phyloP scores from a whole-genome alignment of 2,888 invertebrate species.

The Geotrupes spiniger region DNA sequence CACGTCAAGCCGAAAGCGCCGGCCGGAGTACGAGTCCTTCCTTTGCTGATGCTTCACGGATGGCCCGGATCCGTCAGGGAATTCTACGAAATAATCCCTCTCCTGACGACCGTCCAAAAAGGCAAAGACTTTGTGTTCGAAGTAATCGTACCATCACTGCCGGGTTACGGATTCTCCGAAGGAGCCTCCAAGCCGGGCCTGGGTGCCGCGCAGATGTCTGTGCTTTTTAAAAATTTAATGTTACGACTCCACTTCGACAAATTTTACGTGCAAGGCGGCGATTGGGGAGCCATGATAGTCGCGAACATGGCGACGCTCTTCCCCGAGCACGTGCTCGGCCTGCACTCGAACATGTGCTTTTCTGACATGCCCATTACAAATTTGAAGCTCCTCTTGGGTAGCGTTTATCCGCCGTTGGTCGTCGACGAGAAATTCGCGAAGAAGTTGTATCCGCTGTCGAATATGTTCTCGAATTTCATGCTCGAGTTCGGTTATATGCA shows the following conservation, averaged over 20 bases:
- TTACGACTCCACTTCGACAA: conserved; percentile 62
- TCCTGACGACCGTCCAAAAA: conserved; percentile 55
- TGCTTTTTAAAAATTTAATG: conserved; percentile 68
- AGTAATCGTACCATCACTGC: conserved; percentile 58
- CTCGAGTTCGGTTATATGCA: conserved; percentile 67
- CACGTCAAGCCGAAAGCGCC: conserved; percentile 58
- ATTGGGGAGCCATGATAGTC: conserved; percentile 73
- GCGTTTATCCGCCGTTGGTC: conserved; percentile 56
- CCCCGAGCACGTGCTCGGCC: conserved; percentile 57
- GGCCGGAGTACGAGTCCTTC: conserved; percentile 51
- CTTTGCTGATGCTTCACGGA: conserved; percentile 75
- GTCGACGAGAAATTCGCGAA: conserved; percentile 53
- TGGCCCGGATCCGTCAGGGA: conserved; percentile 88
- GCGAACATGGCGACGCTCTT: conserved; percentile 61
- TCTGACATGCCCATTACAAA: conserved; percentile 21
- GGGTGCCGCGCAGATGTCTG: conserved; percentile 57
- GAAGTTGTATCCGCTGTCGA: conserved; percentile 53
- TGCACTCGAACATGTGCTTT: conserved; percentile 46
- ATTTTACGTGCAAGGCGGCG: conserved; percentile 75
- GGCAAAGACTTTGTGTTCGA: conserved; percentile 64
- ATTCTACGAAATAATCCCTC: conserved; percentile 73
- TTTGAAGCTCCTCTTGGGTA: conserved; percentile 44
- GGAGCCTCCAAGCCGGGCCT: conserved; percentile 62
- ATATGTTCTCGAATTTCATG: conserved; percentile 39
- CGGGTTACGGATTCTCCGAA: conserved; percentile 55